Conservation (phyloP, 2,797 vertebrate species). For the Erpetoichthys calabaricus region DNA sequence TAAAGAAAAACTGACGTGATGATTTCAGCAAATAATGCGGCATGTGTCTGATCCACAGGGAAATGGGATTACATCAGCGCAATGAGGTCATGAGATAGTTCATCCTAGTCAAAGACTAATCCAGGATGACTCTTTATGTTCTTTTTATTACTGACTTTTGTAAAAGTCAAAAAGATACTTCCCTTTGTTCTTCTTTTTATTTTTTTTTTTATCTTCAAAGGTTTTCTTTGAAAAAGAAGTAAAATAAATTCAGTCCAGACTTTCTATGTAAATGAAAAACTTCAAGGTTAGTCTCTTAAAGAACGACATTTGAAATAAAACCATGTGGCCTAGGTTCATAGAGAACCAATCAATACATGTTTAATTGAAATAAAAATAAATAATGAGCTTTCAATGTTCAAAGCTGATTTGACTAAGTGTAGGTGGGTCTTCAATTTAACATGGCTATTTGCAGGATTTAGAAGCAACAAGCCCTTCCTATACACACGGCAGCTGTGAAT, state of each 20-base stretch:
- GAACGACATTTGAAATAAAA: background rate
- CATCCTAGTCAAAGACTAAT: constrained; percentile 2
- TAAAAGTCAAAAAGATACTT: background rate
- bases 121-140: constrained; percentile 1
- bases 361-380: background rate
- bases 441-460: too few relatives aligned
- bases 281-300: background rate
- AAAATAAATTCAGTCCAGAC: constrained; percentile 1
- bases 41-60: constrained; percentile 1
- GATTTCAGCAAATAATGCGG: background rate
- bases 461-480: too few relatives aligned
- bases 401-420: too few relatives aligned
- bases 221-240: background rate
- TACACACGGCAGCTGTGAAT: too few relatives aligned
- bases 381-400: background rate
- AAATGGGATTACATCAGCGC: constrained; percentile 5
- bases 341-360: background rate
- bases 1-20: background rate
- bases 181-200: constrained; percentile 2
- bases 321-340: too few relatives aligned
- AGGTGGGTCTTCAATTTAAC: too few relatives aligned
- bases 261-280: background rate
- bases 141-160: constrained; percentile 3
- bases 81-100: constrained; percentile 6
- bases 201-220: constrained; percentile 4